These are phyloP conservation scores for Sthenelais limicola DNA, from an alignment of 2,888 invertebrate genomes.

Conservation along the genomic window DNA sequence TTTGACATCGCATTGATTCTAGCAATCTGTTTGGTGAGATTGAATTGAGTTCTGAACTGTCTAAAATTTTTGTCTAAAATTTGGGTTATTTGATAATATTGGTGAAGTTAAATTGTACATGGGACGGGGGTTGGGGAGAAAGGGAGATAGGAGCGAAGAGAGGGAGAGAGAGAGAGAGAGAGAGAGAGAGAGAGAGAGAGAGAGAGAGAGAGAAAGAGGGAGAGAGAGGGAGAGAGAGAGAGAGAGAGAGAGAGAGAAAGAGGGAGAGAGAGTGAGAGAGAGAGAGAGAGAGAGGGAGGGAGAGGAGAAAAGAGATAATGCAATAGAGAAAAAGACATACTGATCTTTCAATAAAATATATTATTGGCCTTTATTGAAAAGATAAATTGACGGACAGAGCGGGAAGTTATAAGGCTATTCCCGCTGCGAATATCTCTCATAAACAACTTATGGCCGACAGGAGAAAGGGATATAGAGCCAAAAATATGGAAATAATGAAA, in stretches of 20 bases:
- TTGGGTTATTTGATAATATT: too few species aligned
- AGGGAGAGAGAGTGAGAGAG: not conserved
- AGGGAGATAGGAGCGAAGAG: not conserved
- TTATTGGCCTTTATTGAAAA: too few species aligned
- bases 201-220: not conserved
- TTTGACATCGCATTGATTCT: too few species aligned
- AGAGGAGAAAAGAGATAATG: not conserved
- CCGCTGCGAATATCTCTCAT: too few species aligned
- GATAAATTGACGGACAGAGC: too few species aligned
- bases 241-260: slow-evolving; percentile 22
- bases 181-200: not conserved
- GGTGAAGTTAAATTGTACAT: not conserved
- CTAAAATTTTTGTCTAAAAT: too few species aligned
- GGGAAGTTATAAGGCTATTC: too few species aligned
- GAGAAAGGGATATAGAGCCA: too few species aligned
- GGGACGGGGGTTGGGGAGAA: not conserved
- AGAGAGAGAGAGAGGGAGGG: slow-evolving; percentile 6
- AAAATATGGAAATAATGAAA: too few species aligned
- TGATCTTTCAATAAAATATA: not conserved
- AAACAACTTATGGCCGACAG: too few species aligned
- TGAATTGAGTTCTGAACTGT: too few species aligned
- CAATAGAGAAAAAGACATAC: not conserved
- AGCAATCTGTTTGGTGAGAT: too few species aligned
- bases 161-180: not conserved
- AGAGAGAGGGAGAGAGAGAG: slow-evolving; percentile 21